phyloP scores from a whole-genome alignment of 2,113 vertebrate species.

The Nyctereutes procyonoides region DNA sequence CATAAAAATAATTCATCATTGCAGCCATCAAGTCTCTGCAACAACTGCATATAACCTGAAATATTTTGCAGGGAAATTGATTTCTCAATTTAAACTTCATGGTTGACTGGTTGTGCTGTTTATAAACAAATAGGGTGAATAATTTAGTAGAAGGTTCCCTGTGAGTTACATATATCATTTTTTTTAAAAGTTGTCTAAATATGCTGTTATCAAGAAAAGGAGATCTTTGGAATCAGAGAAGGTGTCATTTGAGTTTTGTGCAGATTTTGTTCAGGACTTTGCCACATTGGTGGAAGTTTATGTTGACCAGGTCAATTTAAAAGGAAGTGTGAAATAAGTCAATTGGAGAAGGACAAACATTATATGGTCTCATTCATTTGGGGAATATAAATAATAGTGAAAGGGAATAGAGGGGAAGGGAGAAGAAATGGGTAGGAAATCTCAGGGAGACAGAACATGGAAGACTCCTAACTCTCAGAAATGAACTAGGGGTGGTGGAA shows the following conservation, averaged over 20 bases:
- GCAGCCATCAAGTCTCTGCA: constrained; percentile 71
- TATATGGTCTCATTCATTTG: no score
- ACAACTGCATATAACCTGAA: constrained; percentile 72
- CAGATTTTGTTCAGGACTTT: constrained; percentile 53
- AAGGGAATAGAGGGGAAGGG: no score
- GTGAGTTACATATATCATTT: constrained; percentile 40
- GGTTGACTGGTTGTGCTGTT: constrained; percentile 59
- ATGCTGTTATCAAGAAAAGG: constrained; percentile 50
- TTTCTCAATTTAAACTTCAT: constrained; percentile 75
- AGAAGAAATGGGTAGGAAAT: no score
- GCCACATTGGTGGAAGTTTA: background rate
- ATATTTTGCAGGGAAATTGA: constrained; percentile 70
- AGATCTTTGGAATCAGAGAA: constrained; percentile 7
- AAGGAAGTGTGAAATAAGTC: background rate
- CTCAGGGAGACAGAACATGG: no score
- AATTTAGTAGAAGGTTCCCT: constrained; percentile 69
- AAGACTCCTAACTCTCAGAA: no score
- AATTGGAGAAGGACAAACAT: no score
- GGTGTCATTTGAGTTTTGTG: background rate
- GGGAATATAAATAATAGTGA: no score
- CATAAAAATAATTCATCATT: constrained; percentile 71
- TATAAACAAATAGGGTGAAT: constrained; percentile 74
- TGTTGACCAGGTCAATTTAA: background rate
- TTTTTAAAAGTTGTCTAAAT: background rate
- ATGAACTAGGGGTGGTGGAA: no score